Evolutionary conservation across 2,113 vertebrate genomes (phyloP).

Genomic region (Nerophis lumbriciformis): DNA sequence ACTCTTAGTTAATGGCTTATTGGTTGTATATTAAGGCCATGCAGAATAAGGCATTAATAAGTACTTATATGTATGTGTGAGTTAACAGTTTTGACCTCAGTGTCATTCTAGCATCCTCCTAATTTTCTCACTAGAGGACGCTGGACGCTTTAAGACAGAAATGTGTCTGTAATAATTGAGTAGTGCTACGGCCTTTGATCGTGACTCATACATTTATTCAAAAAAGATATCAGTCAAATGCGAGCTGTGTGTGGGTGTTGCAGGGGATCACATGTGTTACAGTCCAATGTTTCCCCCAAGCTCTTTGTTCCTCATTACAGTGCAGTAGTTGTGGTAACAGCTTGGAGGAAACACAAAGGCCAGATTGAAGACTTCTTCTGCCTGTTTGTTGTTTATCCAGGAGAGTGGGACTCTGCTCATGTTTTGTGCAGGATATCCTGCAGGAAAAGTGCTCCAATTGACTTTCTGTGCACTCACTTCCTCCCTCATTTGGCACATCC

Average conservation of each 20-base stretch:
- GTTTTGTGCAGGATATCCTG: slow-evolving; percentile 67
- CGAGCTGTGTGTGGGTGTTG: slow-evolving; percentile 9
- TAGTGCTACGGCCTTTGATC: too few species aligned
- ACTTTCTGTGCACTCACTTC: slow-evolving; percentile 40
- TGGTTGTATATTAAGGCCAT: too few species aligned
- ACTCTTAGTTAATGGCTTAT: too few species aligned
- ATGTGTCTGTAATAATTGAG: too few species aligned
- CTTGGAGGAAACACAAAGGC: slow-evolving; percentile 23
- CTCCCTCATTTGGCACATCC: slow-evolving; percentile 41
- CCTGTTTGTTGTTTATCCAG: slow-evolving; percentile 37
- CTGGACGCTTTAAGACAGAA: too few species aligned
- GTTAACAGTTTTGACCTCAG: too few species aligned
- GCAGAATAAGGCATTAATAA: too few species aligned
- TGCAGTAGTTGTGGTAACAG: slow-evolving; percentile 23
- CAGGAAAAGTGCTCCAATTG: slow-evolving; percentile 40
- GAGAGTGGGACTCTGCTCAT: slow-evolving; percentile 40
- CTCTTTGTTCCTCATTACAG: slow-evolving; percentile 25
- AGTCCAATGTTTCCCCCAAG: slow-evolving; percentile 26
- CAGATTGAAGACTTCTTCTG: slow-evolving; percentile 22
- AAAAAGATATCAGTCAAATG: too few species aligned
- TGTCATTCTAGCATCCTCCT: too few species aligned
- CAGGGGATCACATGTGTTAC: slow-evolving; percentile 15
- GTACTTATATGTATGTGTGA: too few species aligned
- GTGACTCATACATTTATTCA: too few species aligned
- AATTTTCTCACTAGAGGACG: too few species aligned